Evolutionary conservation across 2,888 invertebrate species (phyloP).

Genomic region (Diabrotica balteata): DNA sequence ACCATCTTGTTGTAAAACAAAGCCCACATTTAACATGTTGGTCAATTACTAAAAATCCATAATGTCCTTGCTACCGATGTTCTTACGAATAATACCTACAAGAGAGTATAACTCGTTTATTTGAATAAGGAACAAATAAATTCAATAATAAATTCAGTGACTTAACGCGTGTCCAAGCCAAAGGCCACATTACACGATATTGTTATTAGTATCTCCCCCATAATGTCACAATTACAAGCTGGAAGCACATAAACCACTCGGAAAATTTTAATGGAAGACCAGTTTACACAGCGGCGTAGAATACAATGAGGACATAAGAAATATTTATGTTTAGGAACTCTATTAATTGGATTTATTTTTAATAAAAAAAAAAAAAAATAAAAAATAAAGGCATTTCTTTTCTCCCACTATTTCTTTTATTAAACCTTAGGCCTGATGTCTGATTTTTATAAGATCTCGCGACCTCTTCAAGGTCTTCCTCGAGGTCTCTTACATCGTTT

Average conservation of each 20-base stretch:
- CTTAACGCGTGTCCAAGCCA: constrained; percentile 18
- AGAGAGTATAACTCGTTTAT: constrained; percentile 16
- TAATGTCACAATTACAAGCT: constrained; percentile 35
- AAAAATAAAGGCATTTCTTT: too few species aligned
- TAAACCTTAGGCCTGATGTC: too few species aligned
- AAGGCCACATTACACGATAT: constrained; percentile 26
- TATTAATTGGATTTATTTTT: too few species aligned
- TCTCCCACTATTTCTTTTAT: too few species aligned
- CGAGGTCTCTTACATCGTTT: too few species aligned
- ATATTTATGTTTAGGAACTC: too few species aligned
- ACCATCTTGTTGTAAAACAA: too few species aligned
- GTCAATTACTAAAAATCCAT: too few species aligned
- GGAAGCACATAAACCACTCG: constrained; percentile 29
- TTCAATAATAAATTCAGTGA: constrained; percentile 17
- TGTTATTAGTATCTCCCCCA: constrained; percentile 30
- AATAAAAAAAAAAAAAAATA: too few species aligned
- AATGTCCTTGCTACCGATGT: constrained; percentile 1
- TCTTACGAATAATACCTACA: not conserved
- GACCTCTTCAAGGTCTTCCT: too few species aligned
- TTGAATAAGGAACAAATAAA: constrained; percentile 25
- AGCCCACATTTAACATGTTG: too few species aligned
- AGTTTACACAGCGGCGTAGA: constrained; percentile 2
- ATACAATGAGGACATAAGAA: constrained; percentile 19
- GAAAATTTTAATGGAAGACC: constrained; percentile 26
- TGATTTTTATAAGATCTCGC: too few species aligned